These are phyloP conservation scores for Ceuthmochares aereus DNA, from an alignment of 2,113 vertebrate genomes.

Conservation along the genomic window DNA sequence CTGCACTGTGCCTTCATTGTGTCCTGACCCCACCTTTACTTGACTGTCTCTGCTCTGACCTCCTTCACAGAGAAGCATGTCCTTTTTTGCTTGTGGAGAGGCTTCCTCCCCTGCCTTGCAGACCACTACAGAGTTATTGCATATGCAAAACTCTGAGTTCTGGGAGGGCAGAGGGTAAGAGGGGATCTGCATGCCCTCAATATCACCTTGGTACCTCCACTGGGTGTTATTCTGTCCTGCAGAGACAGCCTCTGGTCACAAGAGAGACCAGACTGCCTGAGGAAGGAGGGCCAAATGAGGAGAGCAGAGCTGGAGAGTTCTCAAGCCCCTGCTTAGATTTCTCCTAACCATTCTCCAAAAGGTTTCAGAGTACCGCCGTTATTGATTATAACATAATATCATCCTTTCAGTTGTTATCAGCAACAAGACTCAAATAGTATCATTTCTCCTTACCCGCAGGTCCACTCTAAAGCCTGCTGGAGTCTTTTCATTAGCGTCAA, in stretches of 20 bases:
- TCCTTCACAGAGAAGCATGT: background rate
- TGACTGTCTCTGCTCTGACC: background rate
- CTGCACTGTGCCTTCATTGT: background rate
- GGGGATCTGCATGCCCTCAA: background rate
- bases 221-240: background rate
- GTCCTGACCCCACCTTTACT: background rate
- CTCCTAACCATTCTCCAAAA: background rate
- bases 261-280: background rate
- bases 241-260: background rate
- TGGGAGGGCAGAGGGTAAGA: background rate
- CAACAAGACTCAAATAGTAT: background rate
- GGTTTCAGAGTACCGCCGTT: background rate
- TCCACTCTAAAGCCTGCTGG: background rate
- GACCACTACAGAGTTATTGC: background rate
- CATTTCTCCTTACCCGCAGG: background rate
- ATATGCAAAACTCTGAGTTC: background rate
- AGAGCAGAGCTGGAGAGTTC: background rate
- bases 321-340: background rate
- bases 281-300: background rate
- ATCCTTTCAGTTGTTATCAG: background rate
- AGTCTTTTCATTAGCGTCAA: background rate
- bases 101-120: background rate
- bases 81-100: background rate
- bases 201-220: rapidly evolving
- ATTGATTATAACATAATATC: background rate